phyloP scores from a whole-genome alignment of 2,888 invertebrate genomes.

The Acronicta leporina region DNA sequence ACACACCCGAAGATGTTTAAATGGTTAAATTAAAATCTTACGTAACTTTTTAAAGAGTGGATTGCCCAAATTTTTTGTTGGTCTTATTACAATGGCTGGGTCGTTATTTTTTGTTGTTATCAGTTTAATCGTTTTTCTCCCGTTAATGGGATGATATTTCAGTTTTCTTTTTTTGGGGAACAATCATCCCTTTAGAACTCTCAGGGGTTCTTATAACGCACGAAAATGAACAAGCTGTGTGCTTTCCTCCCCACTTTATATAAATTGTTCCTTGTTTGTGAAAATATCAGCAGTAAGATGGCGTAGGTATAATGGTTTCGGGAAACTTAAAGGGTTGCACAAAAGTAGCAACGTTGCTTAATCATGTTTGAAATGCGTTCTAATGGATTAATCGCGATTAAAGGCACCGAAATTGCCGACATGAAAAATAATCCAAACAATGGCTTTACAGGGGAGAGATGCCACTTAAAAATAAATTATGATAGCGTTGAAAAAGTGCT shows the following conservation, averaged over 20 bases:
- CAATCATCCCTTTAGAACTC: conserved; percentile 67
- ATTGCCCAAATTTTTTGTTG: conserved; percentile 11
- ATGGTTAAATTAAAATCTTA: conserved; percentile 46
- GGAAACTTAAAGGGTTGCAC: conserved; percentile 69
- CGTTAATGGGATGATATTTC: conserved; percentile 77
- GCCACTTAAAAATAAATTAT: conserved; percentile 29
- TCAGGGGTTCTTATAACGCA: conserved; percentile 64
- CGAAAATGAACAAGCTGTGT: conserved; percentile 75
- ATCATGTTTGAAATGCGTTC: conserved; percentile 70
- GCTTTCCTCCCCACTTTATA: conserved; percentile 68
- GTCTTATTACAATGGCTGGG: conserved; percentile 16
- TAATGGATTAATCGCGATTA: conserved; percentile 60
- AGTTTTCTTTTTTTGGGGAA: conserved; percentile 56
- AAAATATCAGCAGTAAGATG: conserved; percentile 72
- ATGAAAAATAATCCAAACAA: conserved; percentile 44
- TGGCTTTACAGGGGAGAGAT: conserved; percentile 14
- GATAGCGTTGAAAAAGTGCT: conserved; percentile 9
- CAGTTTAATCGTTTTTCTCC: conserved; percentile 71
- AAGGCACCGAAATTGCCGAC: conserved; percentile 32
- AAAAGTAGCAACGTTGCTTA: conserved; percentile 76
- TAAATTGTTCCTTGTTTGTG: conserved; percentile 81
- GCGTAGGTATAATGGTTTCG: conserved; percentile 64
- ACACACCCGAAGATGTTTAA: conserved; percentile 39
- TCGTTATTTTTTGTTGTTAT: conserved; percentile 41
- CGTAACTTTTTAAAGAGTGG: conserved; percentile 36